Base-by-base conservation (phyloP, 2,113 vertebrate species). In the Danionella cerebrum region DNA sequence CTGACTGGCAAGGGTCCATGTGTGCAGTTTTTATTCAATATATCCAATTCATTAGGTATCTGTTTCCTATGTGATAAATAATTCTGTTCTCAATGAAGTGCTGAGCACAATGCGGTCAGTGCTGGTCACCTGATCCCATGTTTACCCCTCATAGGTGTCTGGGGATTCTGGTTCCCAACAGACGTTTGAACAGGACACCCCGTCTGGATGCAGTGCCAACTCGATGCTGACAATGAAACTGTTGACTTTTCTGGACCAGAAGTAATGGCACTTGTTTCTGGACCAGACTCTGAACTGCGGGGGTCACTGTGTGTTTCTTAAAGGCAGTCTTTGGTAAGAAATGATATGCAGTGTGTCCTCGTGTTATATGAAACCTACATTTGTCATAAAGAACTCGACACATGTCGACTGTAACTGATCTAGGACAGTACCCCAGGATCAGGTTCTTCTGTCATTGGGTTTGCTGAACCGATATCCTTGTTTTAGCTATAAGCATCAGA, bases 161-260 rank as follows among this genome's bases (percentile, higher is more conserved):
- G 19, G 57, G 57, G 39, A 60, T 60, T 31, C 5, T 60, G 16
- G 29, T 60, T 60, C 25, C 58, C 45, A 41, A 57, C 60, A 71
- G 69, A 36, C 31, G 7, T 31, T 57, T 11, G 60, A 39, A 55
- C 60, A 35, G 31, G 51, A 60, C 58, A 60, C 58, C 58, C 29
- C 13, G 39, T 3, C 27, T 70, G 69, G 35, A 3, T 35, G 9
- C 35, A 18, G 47, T 19, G 3, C 50, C 36, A 65, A 65, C 51
- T 3, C 21, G 44, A 65, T 63, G 71, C 45, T 16, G 11, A 48
- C 39, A 21, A 65, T 47, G 14, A 57, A 55, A 22, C 47, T 45
- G 35, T 50, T 11, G 24, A 21, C n/a, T 31, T 31, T 48, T 6
- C 5, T 21, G 16, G n/a, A n/a, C 41, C 36, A 14, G 29, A 38